A percentile compares a stretch with the other conserved stretches of the same genome.
These are phyloP conservation scores for Eumerus sabulonum DNA, from an alignment of 2,888 invertebrate genomes.

Conservation along the genomic window DNA sequence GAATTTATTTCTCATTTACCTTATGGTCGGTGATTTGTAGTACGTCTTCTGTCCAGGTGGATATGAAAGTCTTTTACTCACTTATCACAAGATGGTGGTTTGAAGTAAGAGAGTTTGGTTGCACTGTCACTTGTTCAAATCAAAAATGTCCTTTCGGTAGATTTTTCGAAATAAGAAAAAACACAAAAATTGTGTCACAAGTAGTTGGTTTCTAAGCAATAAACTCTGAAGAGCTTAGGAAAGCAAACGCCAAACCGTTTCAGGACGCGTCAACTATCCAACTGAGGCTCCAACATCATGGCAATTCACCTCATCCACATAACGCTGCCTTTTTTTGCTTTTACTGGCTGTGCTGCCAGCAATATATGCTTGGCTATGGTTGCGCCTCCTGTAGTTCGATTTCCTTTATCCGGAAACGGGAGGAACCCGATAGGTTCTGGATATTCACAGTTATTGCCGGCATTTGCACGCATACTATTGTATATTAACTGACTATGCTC, in stretches of 20 bases:
- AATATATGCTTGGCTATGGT: constrained; percentile 58
- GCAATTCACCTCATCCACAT: constrained; percentile 70
- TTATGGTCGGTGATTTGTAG: constrained; percentile 49
- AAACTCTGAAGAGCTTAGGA: constrained; percentile 47
- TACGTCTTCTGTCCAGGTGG: constrained; percentile 15
- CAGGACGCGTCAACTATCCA: constrained; percentile 78
- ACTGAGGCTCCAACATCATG: constrained; percentile 74
- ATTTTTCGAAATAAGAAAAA: background rate
- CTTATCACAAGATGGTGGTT: constrained; percentile 12
- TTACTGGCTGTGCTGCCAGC: too few species aligned
- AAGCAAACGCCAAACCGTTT: constrained; percentile 77
- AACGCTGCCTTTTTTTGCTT: too few species aligned
- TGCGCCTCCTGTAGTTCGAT: constrained; percentile 44
- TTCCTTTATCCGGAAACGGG: constrained; percentile 64
- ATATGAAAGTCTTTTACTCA: constrained; percentile 30
- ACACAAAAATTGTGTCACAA: constrained; percentile 27
- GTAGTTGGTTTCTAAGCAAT: constrained; percentile 40
- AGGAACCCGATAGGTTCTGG: constrained; percentile 66
- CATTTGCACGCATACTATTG: constrained; percentile 49
- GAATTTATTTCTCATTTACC: constrained; percentile 56
- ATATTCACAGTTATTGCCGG: constrained; percentile 58
- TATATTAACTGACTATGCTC: constrained; percentile 1
- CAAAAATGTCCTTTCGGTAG: background rate
- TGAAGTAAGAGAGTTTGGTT: constrained; percentile 16
- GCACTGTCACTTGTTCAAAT: constrained; percentile 14